Percentiles rank a stretch among this genome's conserved stretches.
Evolutionary conservation across 2,113 vertebrate genomes (phyloP).

Genomic region (Saccopteryx leptura): DNA sequence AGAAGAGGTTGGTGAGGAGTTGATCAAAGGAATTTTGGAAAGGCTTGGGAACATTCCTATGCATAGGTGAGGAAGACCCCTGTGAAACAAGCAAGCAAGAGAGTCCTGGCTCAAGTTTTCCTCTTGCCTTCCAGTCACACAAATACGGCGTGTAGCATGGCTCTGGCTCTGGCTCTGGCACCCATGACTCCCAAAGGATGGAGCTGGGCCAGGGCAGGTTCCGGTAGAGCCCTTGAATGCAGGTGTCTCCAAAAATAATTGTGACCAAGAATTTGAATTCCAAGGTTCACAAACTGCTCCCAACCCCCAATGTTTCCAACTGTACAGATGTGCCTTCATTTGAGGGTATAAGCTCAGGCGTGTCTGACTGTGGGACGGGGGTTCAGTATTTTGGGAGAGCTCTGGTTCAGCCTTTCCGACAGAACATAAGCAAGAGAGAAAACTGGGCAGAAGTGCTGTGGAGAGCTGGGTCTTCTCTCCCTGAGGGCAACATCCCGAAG

Average conservation of each 20-base stretch:
- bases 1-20: background rate
- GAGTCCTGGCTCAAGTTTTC: background rate
- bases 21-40: background rate
- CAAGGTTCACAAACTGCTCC: conserved; percentile 7
- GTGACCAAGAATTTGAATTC: conserved; percentile 30
- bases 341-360: background rate
- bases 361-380: background rate
- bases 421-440: background rate
- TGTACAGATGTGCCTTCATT: background rate
- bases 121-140: background rate
- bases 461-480: background rate
- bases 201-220: background rate
- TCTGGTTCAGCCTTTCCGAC: background rate
- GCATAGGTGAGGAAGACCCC: background rate
- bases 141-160: background rate
- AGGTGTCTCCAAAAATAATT: background rate
- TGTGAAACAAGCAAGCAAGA: background rate
- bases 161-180: background rate
- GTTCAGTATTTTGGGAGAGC: background rate
- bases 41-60: background rate
- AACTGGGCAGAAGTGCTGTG: background rate
- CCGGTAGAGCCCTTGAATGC: conserved; percentile 18
- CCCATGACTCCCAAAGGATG: background rate
- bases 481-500: background rate
- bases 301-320: background rate